phyloP scores from a whole-genome alignment of 2,888 invertebrate genomes.

The Agriopis leucophaearia region DNA sequence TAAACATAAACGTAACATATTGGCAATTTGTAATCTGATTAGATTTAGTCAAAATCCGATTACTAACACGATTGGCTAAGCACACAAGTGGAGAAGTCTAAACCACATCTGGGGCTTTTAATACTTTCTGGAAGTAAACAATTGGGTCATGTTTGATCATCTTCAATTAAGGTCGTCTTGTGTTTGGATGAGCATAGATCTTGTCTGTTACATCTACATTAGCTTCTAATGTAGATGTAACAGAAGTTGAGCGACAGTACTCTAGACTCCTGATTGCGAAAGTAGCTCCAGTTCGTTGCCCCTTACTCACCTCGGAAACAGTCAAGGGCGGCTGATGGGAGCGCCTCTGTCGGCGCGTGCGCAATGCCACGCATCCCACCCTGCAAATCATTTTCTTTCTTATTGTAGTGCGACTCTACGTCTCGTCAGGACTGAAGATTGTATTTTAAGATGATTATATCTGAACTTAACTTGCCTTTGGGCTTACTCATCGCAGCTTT shows the following conservation, averaged over 20 bases:
- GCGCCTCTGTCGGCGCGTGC: constrained; percentile 54
- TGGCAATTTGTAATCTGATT: neutral
- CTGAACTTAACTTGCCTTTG: neutral
- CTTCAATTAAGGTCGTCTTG: constrained; percentile 19
- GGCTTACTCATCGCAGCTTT: neutral
- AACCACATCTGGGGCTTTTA: neutral
- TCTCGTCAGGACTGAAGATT: neutral
- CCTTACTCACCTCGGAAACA: constrained; percentile 63
- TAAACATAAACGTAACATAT: neutral
- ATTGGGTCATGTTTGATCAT: constrained; percentile 18
- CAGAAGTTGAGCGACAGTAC: constrained; percentile 14
- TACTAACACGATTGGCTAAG: neutral
- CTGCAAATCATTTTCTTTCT: constrained; percentile 9
- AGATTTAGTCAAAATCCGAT: neutral
- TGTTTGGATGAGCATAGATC: constrained; percentile 15
- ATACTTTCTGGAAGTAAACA: constrained; percentile 1
- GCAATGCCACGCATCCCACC: constrained; percentile 52
- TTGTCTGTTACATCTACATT: constrained; percentile 14
- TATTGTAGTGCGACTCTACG: neutral
- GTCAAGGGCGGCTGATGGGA: constrained; percentile 74
- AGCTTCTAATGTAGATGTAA: no score
- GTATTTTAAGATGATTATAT: constrained; percentile 5
- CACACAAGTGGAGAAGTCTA: neutral
- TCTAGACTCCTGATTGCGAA: constrained; percentile 22
- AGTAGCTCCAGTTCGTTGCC: constrained; percentile 62